A percentile compares a stretch with the other conserved stretches of the same genome.
Evolutionary conservation across 2,888 invertebrate genomes (phyloP).

Genomic region (Mantis religiosa): DNA sequence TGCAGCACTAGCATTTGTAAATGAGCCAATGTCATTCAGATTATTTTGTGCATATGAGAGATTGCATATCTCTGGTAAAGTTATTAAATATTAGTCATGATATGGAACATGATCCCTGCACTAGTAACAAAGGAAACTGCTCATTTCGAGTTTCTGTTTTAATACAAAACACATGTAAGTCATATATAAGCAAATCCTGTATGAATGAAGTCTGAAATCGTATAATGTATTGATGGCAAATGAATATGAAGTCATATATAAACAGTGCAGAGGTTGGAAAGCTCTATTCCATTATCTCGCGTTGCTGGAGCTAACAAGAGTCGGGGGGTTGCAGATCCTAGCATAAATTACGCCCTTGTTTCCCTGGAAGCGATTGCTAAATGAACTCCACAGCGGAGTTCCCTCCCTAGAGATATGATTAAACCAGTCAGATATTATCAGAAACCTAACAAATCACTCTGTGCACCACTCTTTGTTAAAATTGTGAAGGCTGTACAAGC

Average conservation of each 20-base stretch:
- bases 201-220: neutral
- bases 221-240: neutral
- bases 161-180: too few relatives aligned
- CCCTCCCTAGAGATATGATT: neutral
- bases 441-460: conserved; percentile 5
- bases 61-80: too few relatives aligned
- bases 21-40: too few relatives aligned
- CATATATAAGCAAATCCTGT: neutral
- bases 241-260: neutral
- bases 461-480: neutral
- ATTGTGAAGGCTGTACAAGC: neutral
- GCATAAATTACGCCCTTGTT: neutral
- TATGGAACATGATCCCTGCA: too few relatives aligned
- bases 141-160: too few relatives aligned
- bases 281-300: neutral
- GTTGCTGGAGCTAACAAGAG: neutral
- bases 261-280: neutral
- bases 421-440: neutral
- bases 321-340: neutral
- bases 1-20: too few relatives aligned
- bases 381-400: neutral
- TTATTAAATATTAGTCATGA: too few relatives aligned
- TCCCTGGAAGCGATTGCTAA: neutral
- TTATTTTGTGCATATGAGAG: too few relatives aligned
- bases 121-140: too few relatives aligned